Evolutionary conservation across 2,797 vertebrate genomes (phyloP).

Genomic region (Sebastes baramenuke): DNA sequence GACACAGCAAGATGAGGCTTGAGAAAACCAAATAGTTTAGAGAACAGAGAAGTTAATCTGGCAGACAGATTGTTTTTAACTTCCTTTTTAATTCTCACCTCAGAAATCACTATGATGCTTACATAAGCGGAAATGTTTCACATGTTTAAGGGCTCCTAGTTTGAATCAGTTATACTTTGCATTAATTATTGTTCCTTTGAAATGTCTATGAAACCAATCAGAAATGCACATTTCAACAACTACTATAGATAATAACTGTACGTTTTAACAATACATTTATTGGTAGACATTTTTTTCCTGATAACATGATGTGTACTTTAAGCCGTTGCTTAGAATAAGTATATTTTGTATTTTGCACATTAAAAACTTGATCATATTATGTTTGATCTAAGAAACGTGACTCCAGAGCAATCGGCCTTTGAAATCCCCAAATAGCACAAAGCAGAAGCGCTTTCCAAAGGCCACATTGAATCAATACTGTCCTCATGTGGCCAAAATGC

Average conservation of each 20-base stretch:
- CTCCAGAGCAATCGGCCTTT: background rate
- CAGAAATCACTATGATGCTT: background rate
- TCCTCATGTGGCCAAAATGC: conserved; percentile 10
- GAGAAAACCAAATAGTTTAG: background rate
- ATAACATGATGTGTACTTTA: background rate
- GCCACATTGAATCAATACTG: background rate
- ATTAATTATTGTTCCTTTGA: background rate
- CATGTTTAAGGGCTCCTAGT: background rate
- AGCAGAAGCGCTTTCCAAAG: background rate
- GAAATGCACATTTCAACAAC: background rate
- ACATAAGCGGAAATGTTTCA: accelerated
- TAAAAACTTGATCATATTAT: no score
- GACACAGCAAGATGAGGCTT: conserved; percentile 9
- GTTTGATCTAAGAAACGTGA: background rate
- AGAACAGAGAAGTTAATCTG: background rate
- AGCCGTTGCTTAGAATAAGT: background rate
- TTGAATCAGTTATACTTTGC: background rate
- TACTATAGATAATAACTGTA: background rate
- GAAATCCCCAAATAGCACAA: background rate
- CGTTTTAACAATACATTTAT: background rate
- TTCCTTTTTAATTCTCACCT: background rate
- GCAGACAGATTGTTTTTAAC: background rate
- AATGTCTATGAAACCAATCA: background rate
- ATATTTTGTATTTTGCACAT: background rate
- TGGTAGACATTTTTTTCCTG: background rate